These are phyloP conservation scores for Lamprologus sp. DNA, from an alignment of 2,113 vertebrate species.

Conservation along the genomic window DNA sequence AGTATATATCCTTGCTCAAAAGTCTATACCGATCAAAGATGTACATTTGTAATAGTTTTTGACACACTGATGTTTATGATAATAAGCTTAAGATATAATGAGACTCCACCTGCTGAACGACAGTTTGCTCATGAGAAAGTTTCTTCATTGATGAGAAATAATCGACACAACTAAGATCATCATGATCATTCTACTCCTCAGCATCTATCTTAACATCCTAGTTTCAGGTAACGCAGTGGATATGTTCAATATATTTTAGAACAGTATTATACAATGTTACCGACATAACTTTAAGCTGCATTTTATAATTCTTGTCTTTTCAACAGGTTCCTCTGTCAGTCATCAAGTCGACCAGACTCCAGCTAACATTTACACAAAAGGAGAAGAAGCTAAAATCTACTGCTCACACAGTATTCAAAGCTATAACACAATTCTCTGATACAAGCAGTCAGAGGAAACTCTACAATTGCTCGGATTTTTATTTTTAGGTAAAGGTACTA, in stretches of 20 bases:
- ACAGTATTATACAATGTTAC: not conserved
- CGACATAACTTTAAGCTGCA: not conserved
- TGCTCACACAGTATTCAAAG: not conserved
- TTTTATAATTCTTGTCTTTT: not conserved
- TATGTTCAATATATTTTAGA: not conserved
- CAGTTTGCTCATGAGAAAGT: not conserved
- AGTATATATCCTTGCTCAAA: fast-evolving
- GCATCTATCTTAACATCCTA: fast-evolving
- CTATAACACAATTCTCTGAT: not conserved
- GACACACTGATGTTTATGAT: not conserved
- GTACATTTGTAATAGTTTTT: not conserved
- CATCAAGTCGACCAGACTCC: conserved; percentile 5
- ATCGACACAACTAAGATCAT: not conserved
- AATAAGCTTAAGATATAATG: not conserved
- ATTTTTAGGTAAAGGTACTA: no score
- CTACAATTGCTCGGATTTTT: not conserved
- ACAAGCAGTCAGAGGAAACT: not conserved
- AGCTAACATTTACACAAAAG: not conserved
- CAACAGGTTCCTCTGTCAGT: not conserved
- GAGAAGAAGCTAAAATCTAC: not conserved
- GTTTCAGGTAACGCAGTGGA: not conserved
- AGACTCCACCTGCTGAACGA: not conserved
- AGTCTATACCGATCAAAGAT: fast-evolving
- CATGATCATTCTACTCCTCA: not conserved
- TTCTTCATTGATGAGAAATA: not conserved